These are phyloP conservation scores for Heterochromis multidens DNA, from an alignment of 2,113 vertebrate genomes.

Conservation along the genomic window DNA sequence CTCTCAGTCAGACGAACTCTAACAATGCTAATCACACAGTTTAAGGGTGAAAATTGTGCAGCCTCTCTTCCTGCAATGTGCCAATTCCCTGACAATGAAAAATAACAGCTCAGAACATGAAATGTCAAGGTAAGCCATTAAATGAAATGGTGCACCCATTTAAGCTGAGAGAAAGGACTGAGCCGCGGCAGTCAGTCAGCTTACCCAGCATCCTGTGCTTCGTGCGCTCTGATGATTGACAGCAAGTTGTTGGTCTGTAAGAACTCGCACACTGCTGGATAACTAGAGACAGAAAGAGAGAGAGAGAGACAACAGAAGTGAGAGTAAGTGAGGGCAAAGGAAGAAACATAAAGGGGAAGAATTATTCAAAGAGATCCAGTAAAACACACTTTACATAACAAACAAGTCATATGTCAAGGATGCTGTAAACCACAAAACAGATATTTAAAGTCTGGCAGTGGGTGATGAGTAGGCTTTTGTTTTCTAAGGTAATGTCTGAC, in stretches of 20 bases:
- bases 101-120: conserved; percentile 4
- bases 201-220: conserved; percentile 81
- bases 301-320: not conserved
- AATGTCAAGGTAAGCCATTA: conserved; percentile 32
- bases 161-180: conserved; percentile 12
- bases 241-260: conserved; percentile 98
- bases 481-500: not conserved
- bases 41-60: not conserved
- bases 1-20: not conserved
- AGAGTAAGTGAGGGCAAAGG: not conserved
- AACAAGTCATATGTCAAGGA: not conserved
- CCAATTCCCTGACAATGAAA: conserved; percentile 1
- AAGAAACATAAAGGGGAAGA: not conserved
- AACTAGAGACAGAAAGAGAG: conserved; percentile 69
- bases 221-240: conserved; percentile 93
- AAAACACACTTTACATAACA: not conserved
- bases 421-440: not conserved
- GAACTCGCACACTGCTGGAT: conserved; percentile 96
- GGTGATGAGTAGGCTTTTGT: conserved; percentile 7
- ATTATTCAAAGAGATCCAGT: not conserved
- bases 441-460: not conserved
- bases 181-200: conserved; percentile 12
- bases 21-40: not conserved
- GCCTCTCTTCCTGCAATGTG: not conserved
- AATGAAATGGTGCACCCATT: conserved; percentile 30